A percentile compares a stretch with the other conserved stretches of the same genome.
These are phyloP conservation scores for Euphonia xanthogaster DNA, from an alignment of 2,797 vertebrate genomes.

Conservation along the genomic window DNA sequence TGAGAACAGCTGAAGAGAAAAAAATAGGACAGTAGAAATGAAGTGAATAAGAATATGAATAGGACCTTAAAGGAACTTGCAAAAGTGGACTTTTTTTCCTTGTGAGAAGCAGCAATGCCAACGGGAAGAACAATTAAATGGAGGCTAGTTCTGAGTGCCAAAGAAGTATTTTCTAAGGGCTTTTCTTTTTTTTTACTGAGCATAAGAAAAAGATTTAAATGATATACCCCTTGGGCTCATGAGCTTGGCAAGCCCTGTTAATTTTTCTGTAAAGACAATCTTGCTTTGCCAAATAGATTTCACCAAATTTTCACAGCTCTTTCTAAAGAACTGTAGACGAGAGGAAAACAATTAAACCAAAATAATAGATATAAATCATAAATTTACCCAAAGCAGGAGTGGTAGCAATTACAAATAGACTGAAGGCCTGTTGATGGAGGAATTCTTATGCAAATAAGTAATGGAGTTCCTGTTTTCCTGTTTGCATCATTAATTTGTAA, in stretches of 20 bases:
- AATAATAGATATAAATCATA: not conserved
- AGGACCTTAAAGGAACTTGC: not conserved
- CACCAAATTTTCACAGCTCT: not conserved
- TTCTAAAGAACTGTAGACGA: not conserved
- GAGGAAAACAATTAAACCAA: not conserved
- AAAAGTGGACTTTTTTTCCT: not conserved
- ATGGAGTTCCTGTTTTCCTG: conserved; percentile 17
- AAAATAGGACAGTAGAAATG: not conserved
- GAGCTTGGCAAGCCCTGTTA: conserved; percentile 4
- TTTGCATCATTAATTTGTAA: conserved; percentile 32
- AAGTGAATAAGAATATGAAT: not conserved
- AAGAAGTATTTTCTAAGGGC: conserved; percentile 6
- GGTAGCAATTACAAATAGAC: not conserved
- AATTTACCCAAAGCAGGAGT: not conserved
- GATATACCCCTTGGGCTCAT: conserved; percentile 14
- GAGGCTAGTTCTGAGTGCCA: not conserved
- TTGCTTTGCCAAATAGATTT: not conserved
- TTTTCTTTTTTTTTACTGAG: not conserved
- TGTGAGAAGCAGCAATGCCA: not conserved
- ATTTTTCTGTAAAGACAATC: not conserved
- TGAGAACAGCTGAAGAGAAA: not conserved
- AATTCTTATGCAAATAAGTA: conserved; percentile 2
- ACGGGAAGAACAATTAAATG: conserved; percentile 24
- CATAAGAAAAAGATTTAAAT: conserved; percentile 31
- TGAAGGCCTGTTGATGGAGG: not conserved